Conservation (phyloP, 2,888 invertebrate genomes). For the Hydroisotoma schaefferi region DNA sequence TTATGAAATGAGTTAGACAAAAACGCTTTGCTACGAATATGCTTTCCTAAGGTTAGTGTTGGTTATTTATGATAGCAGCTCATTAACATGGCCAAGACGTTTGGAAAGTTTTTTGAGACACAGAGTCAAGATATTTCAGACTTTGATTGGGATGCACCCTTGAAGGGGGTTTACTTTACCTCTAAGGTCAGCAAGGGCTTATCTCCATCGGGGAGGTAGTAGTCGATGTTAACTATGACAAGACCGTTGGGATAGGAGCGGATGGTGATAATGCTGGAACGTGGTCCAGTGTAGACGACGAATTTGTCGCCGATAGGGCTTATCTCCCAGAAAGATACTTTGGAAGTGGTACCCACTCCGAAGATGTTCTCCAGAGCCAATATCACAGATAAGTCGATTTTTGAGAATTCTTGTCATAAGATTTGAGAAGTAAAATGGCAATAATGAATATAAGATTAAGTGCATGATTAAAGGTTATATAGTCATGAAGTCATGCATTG, state of each 20-base stretch:
- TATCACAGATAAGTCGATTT: conserved; percentile 37
- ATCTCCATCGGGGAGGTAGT: conserved; percentile 70
- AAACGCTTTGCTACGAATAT: no score
- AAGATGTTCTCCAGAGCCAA: conserved; percentile 32
- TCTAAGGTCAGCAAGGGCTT: conserved; percentile 70
- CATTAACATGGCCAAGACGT: no score
- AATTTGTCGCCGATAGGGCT: conserved; percentile 66
- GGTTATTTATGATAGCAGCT: no score
- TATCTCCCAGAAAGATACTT: conserved; percentile 64
- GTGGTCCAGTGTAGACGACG: conserved; percentile 67
- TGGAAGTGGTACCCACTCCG: conserved; percentile 50
- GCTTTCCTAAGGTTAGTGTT: no score
- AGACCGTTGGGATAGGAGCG: conserved; percentile 60
- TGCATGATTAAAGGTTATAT: neutral
- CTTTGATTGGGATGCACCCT: no score
- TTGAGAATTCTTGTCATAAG: conserved; percentile 31
- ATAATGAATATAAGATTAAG: neutral
- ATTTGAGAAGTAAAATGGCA: neutral
- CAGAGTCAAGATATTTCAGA: no score
- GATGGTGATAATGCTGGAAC: conserved; percentile 65
- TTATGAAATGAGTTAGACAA: no score
- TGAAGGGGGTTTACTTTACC: no score
- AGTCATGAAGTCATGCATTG: neutral
- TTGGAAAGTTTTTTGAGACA: no score
- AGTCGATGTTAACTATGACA: conserved; percentile 77